phyloP scores from a whole-genome alignment of 37 sponge, comb jelly and placozoan species.

The Diacarnus erythraeanus region DNA sequence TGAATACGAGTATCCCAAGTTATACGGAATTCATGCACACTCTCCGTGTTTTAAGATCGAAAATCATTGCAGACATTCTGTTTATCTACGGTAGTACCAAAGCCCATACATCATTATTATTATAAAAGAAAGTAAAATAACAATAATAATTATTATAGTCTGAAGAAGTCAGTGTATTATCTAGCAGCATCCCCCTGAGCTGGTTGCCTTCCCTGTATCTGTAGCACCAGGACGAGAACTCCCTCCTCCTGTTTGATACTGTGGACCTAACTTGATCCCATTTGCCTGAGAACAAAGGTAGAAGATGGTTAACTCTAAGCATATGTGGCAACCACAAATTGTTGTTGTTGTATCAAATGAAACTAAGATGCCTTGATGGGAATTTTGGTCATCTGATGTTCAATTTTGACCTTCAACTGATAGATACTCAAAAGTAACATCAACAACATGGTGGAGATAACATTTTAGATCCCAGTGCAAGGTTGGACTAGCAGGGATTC shows the following conservation, averaged over 20 bases:
- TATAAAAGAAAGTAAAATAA: not conserved
- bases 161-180: not conserved
- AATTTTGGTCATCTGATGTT: too few species aligned
- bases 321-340: too few species aligned
- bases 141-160: not conserved
- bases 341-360: too few species aligned
- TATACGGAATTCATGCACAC: not conserved
- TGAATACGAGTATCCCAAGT: conserved; percentile 13
- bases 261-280: conserved; percentile 98
- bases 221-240: conserved; percentile 22
- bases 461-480: too few species aligned
- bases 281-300: conserved; percentile 79
- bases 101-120: not conserved
- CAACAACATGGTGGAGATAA: too few species aligned
- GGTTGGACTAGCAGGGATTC: too few species aligned
- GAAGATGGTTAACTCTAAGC: not conserved
- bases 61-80: not conserved
- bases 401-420: too few species aligned
- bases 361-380: too few species aligned
- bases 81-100: not conserved
- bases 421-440: too few species aligned
- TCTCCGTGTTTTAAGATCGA: not conserved
- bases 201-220: conserved; percentile 16
- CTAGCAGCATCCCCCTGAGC: conserved; percentile 73
- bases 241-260: conserved; percentile 69